phyloP scores from a whole-genome alignment of 2,113 vertebrate species.

The Gymnarchus niloticus region DNA sequence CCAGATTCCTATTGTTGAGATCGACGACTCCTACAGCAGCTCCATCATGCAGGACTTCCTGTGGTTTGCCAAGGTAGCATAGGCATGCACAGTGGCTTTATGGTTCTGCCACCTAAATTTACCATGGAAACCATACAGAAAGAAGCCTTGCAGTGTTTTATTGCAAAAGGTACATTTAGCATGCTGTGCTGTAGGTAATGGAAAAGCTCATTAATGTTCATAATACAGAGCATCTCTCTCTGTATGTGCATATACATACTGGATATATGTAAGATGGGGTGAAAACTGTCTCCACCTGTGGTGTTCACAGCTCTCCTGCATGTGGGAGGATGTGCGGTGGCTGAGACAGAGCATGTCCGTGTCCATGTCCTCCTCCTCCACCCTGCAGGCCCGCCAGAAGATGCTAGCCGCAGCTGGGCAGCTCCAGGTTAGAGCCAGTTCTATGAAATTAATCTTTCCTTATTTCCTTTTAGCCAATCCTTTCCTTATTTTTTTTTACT shows the following conservation, averaged over 20 bases:
- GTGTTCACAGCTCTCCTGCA: conserved; percentile 84
- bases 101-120: neutral
- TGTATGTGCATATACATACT: neutral
- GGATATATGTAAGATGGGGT: neutral
- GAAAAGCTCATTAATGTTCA: neutral
- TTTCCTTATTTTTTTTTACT: too few relatives aligned
- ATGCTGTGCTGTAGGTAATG: neutral
- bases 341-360: conserved; percentile 82
- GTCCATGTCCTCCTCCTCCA: conserved; percentile 80
- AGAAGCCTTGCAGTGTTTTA: neutral
- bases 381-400: conserved; percentile 87
- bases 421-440: conserved; percentile 73
- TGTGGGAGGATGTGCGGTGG: conserved; percentile 98
- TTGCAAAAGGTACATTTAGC: neutral
- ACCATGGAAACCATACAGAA: neutral
- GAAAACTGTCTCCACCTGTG: neutral
- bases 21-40: conserved; percentile 88
- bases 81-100: conserved; percentile 24
- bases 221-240: neutral
- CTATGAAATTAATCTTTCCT: neutral
- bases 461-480: neutral
- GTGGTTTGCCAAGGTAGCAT: conserved; percentile 92
- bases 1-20: conserved; percentile 95
- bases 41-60: conserved; percentile 93
- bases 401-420: conserved; percentile 86